phyloP scores from a whole-genome alignment of 2,888 invertebrate species.

The Chrysina gloriosa region DNA sequence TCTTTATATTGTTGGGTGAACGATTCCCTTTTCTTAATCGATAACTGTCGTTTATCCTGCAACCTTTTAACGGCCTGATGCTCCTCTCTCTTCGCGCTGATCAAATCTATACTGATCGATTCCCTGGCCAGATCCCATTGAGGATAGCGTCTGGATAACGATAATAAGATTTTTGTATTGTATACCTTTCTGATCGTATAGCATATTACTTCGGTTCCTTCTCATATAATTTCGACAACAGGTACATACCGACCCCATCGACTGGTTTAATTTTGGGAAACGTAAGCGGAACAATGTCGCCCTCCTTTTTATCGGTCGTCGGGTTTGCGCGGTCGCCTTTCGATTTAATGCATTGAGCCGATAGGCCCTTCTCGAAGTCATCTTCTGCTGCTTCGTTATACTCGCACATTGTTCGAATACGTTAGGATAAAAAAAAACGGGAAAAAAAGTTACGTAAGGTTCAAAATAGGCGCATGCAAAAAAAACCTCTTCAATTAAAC shows the following conservation, averaged over 20 bases:
- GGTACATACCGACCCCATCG: conserved; percentile 21
- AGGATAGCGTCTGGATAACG: conserved; percentile 68
- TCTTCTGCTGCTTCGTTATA: neutral
- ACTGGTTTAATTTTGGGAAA: conserved; percentile 36
- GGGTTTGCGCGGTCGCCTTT: too few species aligned
- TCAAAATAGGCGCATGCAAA: neutral
- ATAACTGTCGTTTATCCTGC: neutral
- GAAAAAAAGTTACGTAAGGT: neutral
- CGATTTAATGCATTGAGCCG: neutral
- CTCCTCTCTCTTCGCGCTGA: conserved; percentile 57
- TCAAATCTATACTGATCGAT: conserved; percentile 65
- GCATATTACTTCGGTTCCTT: conserved; percentile 28
- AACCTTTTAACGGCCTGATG: conserved; percentile 1
- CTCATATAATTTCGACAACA: conserved; percentile 32
- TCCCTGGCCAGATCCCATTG: conserved; percentile 73
- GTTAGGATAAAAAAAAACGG: neutral
- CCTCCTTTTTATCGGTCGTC: too few species aligned
- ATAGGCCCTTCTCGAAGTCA: neutral
- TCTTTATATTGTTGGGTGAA: conserved; percentile 34
- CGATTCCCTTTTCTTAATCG: neutral
- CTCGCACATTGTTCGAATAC: neutral
- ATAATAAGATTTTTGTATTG: too few species aligned
- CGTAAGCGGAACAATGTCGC: conserved; percentile 32
- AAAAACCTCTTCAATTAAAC: neutral
- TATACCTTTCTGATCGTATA: too few species aligned